phyloP scores from a whole-genome alignment of 2,888 invertebrate species.

The Syritta pipiens region DNA sequence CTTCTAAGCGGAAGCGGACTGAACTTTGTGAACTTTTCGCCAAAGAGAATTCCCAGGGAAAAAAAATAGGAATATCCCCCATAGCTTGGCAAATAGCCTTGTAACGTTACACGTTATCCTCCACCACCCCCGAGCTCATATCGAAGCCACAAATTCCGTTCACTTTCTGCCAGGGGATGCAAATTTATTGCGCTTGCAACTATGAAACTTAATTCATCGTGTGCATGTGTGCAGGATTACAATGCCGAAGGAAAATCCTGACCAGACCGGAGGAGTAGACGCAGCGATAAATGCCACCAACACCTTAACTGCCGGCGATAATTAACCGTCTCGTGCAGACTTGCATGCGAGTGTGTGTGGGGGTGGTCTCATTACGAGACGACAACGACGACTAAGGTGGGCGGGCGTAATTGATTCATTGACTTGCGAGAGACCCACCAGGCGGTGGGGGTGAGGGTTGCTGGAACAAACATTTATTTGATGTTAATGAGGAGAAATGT shows the following conservation, averaged over 20 bases:
- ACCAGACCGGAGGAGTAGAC: too few relatives aligned
- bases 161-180: slow-evolving; percentile 1
- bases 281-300: slow-evolving; percentile 21
- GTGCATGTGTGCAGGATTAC: slow-evolving; percentile 3
- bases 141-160: not conserved
- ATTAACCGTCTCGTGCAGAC: slow-evolving; percentile 33
- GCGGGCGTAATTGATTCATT: slow-evolving; percentile 45
- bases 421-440: slow-evolving; percentile 7
- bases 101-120: too few relatives aligned
- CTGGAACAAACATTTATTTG: slow-evolving; percentile 29
- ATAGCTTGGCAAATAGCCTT: too few relatives aligned
- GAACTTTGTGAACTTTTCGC: too few relatives aligned
- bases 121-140: slow-evolving; percentile 3
- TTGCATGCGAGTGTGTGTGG: not conserved
- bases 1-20: too few relatives aligned
- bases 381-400: slow-evolving; percentile 4
- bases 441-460: not conserved
- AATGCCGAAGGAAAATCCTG: too few relatives aligned
- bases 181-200: slow-evolving; percentile 25
- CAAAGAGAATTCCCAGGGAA: too few relatives aligned
- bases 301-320: slow-evolving; percentile 29
- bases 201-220: slow-evolving; percentile 9
- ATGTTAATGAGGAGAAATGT: slow-evolving; percentile 40
- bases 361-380: slow-evolving; percentile 15
- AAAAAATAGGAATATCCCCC: too few relatives aligned